phyloP scores from a whole-genome alignment of 2,113 vertebrate genomes.

The Plecotus auritus region DNA sequence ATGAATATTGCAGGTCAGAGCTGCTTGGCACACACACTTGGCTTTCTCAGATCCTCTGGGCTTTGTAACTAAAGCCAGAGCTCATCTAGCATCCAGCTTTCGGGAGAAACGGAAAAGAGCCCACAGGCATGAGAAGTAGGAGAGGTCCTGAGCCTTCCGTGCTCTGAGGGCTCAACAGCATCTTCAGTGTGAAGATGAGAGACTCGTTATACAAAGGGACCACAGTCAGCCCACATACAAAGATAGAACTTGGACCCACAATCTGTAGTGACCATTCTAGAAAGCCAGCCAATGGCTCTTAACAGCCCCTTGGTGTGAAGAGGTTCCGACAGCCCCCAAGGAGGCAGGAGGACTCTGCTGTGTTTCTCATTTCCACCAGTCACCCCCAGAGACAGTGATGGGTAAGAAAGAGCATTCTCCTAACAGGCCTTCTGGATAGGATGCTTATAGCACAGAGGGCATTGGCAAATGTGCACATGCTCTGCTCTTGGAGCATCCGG shows the following conservation, averaged over 20 bases:
- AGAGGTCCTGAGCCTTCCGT: background rate
- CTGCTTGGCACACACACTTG: background rate
- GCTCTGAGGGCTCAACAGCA: background rate
- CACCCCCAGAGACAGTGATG: background rate
- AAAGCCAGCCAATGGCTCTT: background rate
- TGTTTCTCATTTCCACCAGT: background rate
- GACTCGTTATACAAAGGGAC: background rate
- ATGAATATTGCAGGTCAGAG: slow-evolving; percentile 12
- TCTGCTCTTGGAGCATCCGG: background rate
- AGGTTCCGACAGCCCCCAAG: background rate
- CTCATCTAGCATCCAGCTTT: slow-evolving; percentile 16
- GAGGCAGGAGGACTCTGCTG: background rate
- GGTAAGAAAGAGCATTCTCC: background rate
- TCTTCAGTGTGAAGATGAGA: background rate
- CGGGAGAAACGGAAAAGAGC: background rate
- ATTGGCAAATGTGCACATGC: background rate
- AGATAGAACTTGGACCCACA: background rate
- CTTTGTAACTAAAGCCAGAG: slow-evolving; percentile 16
- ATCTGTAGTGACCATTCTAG: background rate
- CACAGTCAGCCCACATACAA: background rate
- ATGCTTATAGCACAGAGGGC: background rate
- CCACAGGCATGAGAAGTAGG: background rate
- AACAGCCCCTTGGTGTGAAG: background rate
- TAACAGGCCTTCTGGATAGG: accelerated
- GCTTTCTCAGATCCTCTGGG: slow-evolving; percentile 16